phyloP scores from a whole-genome alignment of 2,888 invertebrate genomes.

The Leucophora obtusa region DNA sequence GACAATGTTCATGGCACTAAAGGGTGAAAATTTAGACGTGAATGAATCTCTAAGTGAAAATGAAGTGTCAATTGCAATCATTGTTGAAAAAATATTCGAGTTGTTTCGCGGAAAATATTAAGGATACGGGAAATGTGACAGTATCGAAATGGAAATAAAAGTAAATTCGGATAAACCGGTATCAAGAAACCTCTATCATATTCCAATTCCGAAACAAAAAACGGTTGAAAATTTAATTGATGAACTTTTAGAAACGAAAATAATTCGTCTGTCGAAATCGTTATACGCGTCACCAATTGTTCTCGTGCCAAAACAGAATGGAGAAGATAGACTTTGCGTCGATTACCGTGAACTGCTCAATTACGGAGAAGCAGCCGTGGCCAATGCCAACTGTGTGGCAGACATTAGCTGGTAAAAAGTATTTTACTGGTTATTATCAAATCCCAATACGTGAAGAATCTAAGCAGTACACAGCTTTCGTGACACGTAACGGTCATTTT shows the following conservation, averaged over 20 bases:
- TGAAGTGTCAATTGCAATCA: background rate
- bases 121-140: constrained; percentile 37
- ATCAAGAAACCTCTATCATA: constrained; percentile 34
- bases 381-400: constrained; percentile 66
- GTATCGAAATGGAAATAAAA: constrained; percentile 47
- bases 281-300: constrained; percentile 26
- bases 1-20: constrained; percentile 34
- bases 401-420: constrained; percentile 68
- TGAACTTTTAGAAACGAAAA: constrained; percentile 12
- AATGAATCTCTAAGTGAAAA: background rate
- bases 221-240: constrained; percentile 29
- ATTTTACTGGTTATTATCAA: constrained; percentile 38
- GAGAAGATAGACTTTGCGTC: constrained; percentile 70
- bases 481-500: constrained; percentile 17
- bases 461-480: constrained; percentile 5
- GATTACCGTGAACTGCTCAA: constrained; percentile 36
- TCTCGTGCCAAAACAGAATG: constrained; percentile 67
- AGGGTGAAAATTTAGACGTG: constrained; percentile 15
- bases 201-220: constrained; percentile 52
- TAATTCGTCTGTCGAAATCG: constrained; percentile 13
- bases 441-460: constrained; percentile 26
- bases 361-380: constrained; percentile 57
- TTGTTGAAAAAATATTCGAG: constrained; percentile 13
- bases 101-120: constrained; percentile 47
- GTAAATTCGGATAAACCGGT: constrained; percentile 37